Evolutionary conservation across 2,113 vertebrate species (phyloP).

Genomic region (Pachypanchax playfairii): DNA sequence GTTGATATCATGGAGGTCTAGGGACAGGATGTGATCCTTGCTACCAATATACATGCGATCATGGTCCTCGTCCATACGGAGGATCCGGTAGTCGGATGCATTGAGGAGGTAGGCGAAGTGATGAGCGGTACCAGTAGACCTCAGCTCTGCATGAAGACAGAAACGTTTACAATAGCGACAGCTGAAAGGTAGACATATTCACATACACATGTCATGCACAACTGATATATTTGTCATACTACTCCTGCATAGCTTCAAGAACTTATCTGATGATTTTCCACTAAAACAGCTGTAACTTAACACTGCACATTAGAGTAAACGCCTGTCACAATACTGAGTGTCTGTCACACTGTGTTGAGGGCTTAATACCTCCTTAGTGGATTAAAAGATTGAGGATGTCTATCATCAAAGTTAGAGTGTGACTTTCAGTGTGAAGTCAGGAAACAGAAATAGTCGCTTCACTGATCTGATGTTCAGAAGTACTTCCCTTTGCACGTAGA

Average conservation of each 20-base stretch:
- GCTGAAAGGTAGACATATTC: constrained; percentile 33
- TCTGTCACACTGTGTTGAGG: constrained; percentile 65
- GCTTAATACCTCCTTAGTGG: constrained; percentile 58
- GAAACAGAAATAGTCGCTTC: constrained; percentile 4
- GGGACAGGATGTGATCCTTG: constrained; percentile 95
- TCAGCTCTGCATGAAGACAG: constrained; percentile 83
- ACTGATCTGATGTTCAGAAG: not conserved
- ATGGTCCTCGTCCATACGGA: constrained; percentile 97
- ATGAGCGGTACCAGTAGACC: constrained; percentile 89
- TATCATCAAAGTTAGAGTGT: constrained; percentile 20
- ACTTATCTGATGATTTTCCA: constrained; percentile 69
- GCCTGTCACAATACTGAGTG: constrained; percentile 63
- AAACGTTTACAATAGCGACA: constrained; percentile 42
- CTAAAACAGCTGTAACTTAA: constrained; percentile 58
- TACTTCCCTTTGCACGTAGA: not conserved
- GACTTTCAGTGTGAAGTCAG: not conserved
- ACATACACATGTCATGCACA: constrained; percentile 15
- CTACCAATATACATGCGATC: constrained; percentile 98
- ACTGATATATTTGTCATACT: constrained; percentile 48
- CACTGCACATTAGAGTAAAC: constrained; percentile 59
- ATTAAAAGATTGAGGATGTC: constrained; percentile 40
- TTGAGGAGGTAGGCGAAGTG: constrained; percentile 96
- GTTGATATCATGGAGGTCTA: constrained; percentile 99
- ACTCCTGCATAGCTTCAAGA: constrained; percentile 34
- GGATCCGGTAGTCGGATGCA: constrained; percentile 92